Evolutionary conservation across 2,113 vertebrate species (phyloP), one percentile per base, ranked within the genome.

Genomic region (Hydrolagus affinis): DNA sequence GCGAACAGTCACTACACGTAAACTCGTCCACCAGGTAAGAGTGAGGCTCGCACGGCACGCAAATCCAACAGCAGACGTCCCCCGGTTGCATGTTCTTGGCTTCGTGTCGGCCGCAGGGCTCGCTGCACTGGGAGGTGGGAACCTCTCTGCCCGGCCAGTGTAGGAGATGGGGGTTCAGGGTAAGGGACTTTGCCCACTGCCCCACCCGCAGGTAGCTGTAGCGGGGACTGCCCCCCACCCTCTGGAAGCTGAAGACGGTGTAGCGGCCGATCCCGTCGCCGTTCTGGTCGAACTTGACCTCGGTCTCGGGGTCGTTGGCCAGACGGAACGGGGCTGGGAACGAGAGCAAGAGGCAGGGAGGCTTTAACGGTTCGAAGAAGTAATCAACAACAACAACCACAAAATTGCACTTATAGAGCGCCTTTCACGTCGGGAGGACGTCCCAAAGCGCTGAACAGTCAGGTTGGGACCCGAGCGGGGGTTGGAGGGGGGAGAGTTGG

Each of bases 31-130:
- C 93, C 89, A 99, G 90, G 88, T 96, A 99, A 88, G 99, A 96
- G 0, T 97, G 95, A 78, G 94, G 89, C 89, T 99, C 97, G 14
- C 98, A 99, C 14, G 98, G 94, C 60, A 98, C 98, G 70, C 98
- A 99, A 88, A 99, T 98, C 98, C 98, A 99, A 89, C 98, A 99
- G 91, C 98, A 99, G 89, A 98, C 97, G 4, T 99, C 98, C 74
- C 97, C 98, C 44, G 97, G 97, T 83, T 99, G 98, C 96, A 98
- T 99, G 87, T 97, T 99, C 93, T 99, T 99, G 97, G 98, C 98
- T 91, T 99, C 97, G 0, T 99, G 98, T 71, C 92, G 95, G 85
- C 96, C 96, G 0, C 98, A 99, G 4, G 98, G 98, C 86, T 99
- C 97, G 0, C 98, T 99, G 92, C 98, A 99, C 88, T 99, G 98